phyloP scores from a whole-genome alignment of 2,113 vertebrate species.

The Prionailurus bengalensis region DNA sequence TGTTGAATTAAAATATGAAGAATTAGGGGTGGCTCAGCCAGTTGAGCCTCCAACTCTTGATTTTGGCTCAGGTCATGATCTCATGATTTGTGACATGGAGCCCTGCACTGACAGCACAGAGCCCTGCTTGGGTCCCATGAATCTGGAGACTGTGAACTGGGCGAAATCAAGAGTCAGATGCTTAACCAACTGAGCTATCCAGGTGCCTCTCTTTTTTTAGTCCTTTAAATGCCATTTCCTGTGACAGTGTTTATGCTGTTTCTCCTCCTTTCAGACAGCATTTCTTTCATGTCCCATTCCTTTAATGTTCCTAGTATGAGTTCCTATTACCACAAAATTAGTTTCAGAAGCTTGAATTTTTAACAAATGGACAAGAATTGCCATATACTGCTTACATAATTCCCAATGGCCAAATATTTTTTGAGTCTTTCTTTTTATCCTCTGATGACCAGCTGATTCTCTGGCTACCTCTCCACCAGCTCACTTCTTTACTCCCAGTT shows the following conservation, averaged over 20 bases:
- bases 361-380: not conserved
- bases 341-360: not conserved
- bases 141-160: too few relatives aligned
- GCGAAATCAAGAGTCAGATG: too few relatives aligned
- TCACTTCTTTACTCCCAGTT: constrained; percentile 3
- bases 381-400: not conserved
- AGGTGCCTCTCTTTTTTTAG: not conserved
- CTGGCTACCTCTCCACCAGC: not conserved
- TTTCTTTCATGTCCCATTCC: not conserved
- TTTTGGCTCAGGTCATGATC: too few relatives aligned
- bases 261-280: not conserved
- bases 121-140: too few relatives aligned
- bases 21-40: too few relatives aligned
- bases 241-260: not conserved
- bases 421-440: not conserved
- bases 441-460: not conserved
- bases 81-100: too few relatives aligned
- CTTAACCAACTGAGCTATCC: too few relatives aligned
- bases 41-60: too few relatives aligned
- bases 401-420: not conserved
- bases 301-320: not conserved
- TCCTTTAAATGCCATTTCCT: not conserved
- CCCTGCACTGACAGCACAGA: too few relatives aligned
- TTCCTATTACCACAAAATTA: not conserved
- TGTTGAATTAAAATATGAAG: not conserved